Base-by-base conservation (phyloP, 53 echinoderm and acorn worm species). In the Temnopleurus reevesii region DNA sequence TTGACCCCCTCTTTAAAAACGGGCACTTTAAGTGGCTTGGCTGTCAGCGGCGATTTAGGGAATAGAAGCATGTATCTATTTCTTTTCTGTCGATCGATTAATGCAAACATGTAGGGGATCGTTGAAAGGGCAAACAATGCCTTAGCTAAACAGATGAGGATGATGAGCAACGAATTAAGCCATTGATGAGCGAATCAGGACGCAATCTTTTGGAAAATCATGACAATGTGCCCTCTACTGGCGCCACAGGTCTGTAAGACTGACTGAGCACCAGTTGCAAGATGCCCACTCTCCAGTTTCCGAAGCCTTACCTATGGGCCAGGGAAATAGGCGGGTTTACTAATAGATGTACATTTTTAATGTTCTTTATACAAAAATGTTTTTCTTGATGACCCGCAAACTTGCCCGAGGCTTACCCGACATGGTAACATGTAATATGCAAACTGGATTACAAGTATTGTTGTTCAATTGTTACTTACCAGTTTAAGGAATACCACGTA, bases 131-230 rank as follows among this genome's bases (percentile, higher is more conserved):
- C 46, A 28, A 28, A 79, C 46, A 49, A 79, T 26, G 13, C 46
- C 79, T 46, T 47, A 23, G 21, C 46, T 49, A 49, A 79, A 79
- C 27, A 49, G 79, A 79, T 28, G 12, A 47, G 6, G 29, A 23
- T 79, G 79, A 79, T 79, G 46, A 47, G 49, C 46, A 23, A 28
- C 46, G 79, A 79, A 26, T 79, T 79, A 79, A 79, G 27, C 49
- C 79, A 49, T 79, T 79, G 49, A 79, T 47, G 79, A 79, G 24
- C 46, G 79, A 79, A 79, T 79, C 46, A 47, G 79, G 79, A 79
- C 46, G 79, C 46, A 79, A 79, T 79, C 79, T 79, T 49, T 79
- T 79, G 49, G 79, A 79, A 79, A 79, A 79, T 79, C 79, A 15
- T 49, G 49, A 47, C 79, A 79, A 79, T 79, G 29, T 49, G 47